Conservation (phyloP, 1,140 invertebrate genomes). For the Cecropterus lyciades region DNA sequence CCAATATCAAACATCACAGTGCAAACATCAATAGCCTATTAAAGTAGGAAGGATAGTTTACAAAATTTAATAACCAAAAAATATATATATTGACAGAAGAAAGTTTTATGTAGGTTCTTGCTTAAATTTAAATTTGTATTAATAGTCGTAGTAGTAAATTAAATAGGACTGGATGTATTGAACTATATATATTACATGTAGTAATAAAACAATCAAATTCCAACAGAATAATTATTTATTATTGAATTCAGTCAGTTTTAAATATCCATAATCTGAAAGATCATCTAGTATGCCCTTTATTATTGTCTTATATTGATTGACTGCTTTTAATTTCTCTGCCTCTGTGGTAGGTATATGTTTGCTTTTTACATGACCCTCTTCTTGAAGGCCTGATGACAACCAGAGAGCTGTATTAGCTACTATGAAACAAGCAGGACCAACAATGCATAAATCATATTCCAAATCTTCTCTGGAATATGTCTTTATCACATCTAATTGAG, state of each 20-base stretch:
- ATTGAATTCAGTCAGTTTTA: conserved; percentile 23
- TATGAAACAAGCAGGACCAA: conserved; percentile 65
- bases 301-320: conserved; percentile 52
- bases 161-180: no score
- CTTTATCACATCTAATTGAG: conserved; percentile 39
- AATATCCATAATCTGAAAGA: conserved; percentile 53
- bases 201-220: no score
- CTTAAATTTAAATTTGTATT: no score
- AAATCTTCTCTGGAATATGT: conserved; percentile 59
- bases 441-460: conserved; percentile 57
- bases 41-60: no score
- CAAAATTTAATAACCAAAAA: no score
- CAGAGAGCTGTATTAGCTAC: conserved; percentile 71
- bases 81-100: no score
- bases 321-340: conserved; percentile 53
- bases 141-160: no score
- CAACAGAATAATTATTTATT: conserved; percentile 5
- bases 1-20: no score
- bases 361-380: conserved; percentile 74
- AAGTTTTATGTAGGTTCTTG: no score
- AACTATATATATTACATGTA: no score
- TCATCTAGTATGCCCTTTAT: conserved; percentile 68
- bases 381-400: conserved; percentile 66
- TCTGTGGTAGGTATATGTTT: conserved; percentile 52
- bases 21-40: no score